A percentile compares a stretch with the other conserved stretches of the same genome.
These are phyloP conservation scores for Apodemus agrarius DNA, from an alignment of 2,797 vertebrate genomes.

Conservation along the genomic window DNA sequence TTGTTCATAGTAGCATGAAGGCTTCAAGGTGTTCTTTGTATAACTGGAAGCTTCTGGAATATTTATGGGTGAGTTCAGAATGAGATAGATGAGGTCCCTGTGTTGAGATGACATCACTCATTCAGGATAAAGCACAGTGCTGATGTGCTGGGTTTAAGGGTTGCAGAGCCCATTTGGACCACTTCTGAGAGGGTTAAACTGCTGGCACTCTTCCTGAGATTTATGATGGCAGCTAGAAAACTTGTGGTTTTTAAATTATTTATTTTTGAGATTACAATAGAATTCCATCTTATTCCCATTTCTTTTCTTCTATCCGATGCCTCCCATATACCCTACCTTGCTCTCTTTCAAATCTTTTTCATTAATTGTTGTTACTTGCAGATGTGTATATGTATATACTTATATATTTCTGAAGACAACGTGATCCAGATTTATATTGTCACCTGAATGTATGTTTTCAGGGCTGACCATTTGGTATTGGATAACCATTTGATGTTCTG, in stretches of 20 bases:
- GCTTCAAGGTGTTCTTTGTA: slow-evolving; percentile 1
- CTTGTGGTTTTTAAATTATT: neutral
- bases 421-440: neutral
- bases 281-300: neutral
- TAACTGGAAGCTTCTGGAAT: slow-evolving; percentile 7
- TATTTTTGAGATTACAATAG: neutral
- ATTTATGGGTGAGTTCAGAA: neutral
- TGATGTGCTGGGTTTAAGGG: neutral
- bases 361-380: neutral
- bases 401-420: neutral
- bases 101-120: neutral
- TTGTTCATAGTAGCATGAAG: slow-evolving; percentile 13
- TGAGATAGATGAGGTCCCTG: neutral
- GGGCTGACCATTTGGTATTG: neutral
- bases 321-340: neutral
- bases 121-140: neutral
- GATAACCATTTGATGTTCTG: neutral
- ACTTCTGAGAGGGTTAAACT: neutral
- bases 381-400: neutral
- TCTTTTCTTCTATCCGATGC: neutral
- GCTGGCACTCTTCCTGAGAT: neutral
- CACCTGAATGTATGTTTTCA: neutral
- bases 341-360: neutral
- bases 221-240: neutral
- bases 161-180: neutral